These are phyloP conservation scores for Galeopterus variegatus DNA, from an alignment of 2,113 vertebrate species.

Conservation along the genomic window DNA sequence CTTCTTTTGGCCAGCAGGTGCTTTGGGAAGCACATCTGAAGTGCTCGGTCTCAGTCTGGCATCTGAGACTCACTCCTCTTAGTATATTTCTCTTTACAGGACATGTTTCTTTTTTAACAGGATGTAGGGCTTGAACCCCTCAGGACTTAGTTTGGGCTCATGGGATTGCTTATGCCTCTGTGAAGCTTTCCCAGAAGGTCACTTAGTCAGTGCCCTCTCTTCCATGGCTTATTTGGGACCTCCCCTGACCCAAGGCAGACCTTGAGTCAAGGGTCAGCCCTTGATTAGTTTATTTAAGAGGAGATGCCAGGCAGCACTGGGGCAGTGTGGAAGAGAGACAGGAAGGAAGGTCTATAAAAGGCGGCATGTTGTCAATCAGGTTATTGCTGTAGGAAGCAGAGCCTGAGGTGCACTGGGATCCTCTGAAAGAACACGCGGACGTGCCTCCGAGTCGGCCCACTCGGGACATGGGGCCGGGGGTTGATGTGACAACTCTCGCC, in stretches of 20 bases:
- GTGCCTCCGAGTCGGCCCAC: accelerated
- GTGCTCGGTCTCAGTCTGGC: accelerated
- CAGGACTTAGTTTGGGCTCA: neutral
- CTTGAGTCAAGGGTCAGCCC: neutral
- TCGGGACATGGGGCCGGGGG: neutral
- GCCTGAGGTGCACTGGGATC: accelerated
- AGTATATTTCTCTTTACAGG: accelerated
- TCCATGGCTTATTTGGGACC: neutral
- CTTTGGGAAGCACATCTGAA: neutral
- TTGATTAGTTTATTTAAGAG: neutral
- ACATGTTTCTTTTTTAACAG: neutral
- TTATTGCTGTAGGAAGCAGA: neutral
- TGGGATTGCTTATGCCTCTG: neutral
- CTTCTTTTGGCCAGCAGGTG: too few relatives aligned
- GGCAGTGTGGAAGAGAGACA: neutral
- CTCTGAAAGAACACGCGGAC: neutral
- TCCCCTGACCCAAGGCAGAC: neutral
- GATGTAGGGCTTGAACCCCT: neutral
- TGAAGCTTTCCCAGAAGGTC: too few relatives aligned
- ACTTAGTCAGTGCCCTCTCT: neutral
- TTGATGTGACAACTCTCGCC: too few relatives aligned
- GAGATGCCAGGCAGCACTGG: neutral
- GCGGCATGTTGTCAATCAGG: neutral
- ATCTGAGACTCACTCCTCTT: too few relatives aligned
- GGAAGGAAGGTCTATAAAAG: neutral